Evolutionary conservation across 2,888 invertebrate genomes (phyloP).

Genomic region (Criorhina ranunculi): DNA sequence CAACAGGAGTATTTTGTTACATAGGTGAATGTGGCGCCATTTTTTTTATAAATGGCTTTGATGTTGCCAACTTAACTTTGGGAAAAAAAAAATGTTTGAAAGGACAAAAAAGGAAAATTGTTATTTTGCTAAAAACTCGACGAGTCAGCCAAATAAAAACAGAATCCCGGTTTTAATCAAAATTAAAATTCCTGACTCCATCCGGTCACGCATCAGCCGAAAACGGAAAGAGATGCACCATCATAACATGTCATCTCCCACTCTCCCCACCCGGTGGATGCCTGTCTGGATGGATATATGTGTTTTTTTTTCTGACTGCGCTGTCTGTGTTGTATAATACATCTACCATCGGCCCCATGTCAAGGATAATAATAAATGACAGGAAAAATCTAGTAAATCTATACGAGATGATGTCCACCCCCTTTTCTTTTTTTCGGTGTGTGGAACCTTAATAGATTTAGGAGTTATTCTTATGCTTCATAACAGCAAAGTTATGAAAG

Average conservation of each 20-base stretch:
- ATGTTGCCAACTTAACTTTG: slow-evolving; percentile 63
- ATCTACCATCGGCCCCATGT: not conserved
- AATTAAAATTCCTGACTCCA: slow-evolving; percentile 75
- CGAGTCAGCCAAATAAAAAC: slow-evolving; percentile 66
- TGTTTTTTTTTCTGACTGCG: slow-evolving; percentile 1
- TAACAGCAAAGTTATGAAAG: slow-evolving; percentile 48
- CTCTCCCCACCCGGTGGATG: not conserved
- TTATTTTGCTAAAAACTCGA: slow-evolving; percentile 58
- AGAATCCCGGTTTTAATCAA: slow-evolving; percentile 72
- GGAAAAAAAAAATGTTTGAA: slow-evolving; percentile 1
- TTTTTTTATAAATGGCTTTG: slow-evolving; percentile 56
- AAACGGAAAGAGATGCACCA: slow-evolving; percentile 35
- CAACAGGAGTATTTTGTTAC: slow-evolving; percentile 69
- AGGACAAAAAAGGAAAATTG: slow-evolving; percentile 40
- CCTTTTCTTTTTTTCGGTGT: not conserved
- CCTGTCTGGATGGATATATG: slow-evolving; percentile 33
- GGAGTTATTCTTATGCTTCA: slow-evolving; percentile 56
- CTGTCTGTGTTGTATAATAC: slow-evolving; percentile 43
- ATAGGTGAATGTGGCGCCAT: slow-evolving; percentile 72
- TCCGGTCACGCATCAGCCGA: slow-evolving; percentile 70
- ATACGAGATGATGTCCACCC: not conserved
- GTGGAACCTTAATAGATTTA: slow-evolving; percentile 61
- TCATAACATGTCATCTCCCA: slow-evolving; percentile 42
- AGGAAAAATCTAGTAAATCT: slow-evolving; percentile 68
- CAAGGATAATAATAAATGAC: slow-evolving; percentile 72